phyloP scores from a whole-genome alignment of 2,113 vertebrate genomes.

The Lophochroa leadbeateri region DNA sequence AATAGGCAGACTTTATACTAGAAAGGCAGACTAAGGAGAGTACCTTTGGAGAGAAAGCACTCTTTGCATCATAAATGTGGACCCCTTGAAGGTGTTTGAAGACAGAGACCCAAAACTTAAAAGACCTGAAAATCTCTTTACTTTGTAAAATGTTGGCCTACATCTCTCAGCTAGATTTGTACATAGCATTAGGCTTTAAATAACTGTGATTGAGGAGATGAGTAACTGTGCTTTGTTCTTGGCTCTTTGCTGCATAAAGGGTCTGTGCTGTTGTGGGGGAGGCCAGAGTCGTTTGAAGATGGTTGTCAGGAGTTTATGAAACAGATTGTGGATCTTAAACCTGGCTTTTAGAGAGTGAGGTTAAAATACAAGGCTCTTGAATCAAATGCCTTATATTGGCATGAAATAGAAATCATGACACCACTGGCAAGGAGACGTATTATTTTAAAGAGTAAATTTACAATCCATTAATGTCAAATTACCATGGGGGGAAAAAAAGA shows the following conservation, averaged over 20 bases:
- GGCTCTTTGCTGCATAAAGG: not conserved
- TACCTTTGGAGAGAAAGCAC: not conserved
- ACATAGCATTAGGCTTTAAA: not conserved
- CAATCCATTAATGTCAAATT: not conserved
- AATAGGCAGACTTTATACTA: not conserved
- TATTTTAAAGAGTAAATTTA: not conserved
- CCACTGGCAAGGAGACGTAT: not conserved
- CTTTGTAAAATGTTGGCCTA: not conserved
- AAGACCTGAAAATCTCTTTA: not conserved
- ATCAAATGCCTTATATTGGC: not conserved
- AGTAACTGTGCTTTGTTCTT: not conserved
- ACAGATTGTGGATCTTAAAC: not conserved
- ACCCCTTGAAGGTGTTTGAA: not conserved
- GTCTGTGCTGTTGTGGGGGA: not conserved
- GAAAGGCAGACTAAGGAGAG: not conserved
- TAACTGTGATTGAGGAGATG: not conserved
- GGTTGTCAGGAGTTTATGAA: not conserved
- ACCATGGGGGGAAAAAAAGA: accelerated
- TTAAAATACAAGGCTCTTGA: not conserved
- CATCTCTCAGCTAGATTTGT: not conserved
- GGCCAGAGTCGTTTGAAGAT: not conserved
- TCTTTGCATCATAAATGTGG: not conserved
- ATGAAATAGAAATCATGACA: not conserved
- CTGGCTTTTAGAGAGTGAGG: not conserved
- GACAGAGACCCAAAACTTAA: not conserved